Conservation (phyloP, 1,140 invertebrate species). For the Drosophila ogumai region DNA sequence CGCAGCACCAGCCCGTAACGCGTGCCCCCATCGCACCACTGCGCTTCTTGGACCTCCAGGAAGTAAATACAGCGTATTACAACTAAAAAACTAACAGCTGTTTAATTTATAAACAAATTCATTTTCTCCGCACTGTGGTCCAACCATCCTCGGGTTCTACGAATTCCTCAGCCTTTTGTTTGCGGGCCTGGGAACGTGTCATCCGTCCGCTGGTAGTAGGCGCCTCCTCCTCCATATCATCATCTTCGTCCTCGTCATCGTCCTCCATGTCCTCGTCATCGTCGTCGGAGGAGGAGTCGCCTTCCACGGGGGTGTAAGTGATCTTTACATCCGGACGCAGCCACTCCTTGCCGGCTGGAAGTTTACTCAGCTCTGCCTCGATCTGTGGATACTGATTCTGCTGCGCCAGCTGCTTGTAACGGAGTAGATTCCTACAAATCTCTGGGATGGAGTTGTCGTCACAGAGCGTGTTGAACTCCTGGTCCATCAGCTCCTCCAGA, state of each 20-base stretch:
- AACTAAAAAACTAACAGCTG: slow-evolving; percentile 57
- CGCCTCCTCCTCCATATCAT: slow-evolving; percentile 71
- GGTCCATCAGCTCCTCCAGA: slow-evolving; percentile 88
- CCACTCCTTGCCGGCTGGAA: slow-evolving; percentile 84
- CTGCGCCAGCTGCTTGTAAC: slow-evolving; percentile 84
- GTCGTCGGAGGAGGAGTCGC: slow-evolving; percentile 85
- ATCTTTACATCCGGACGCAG: slow-evolving; percentile 81
- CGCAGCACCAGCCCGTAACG: slow-evolving; percentile 44
- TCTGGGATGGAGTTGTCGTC: slow-evolving; percentile 88
- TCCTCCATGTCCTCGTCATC: slow-evolving; percentile 85
- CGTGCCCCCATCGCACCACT: slow-evolving; percentile 67
- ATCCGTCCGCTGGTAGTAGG: slow-evolving; percentile 44
- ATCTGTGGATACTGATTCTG: slow-evolving; percentile 83
- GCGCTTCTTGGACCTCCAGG: slow-evolving; percentile 72
- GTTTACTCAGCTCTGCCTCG: slow-evolving; percentile 78
- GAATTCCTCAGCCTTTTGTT: slow-evolving; percentile 80
- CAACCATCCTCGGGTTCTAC: slow-evolving; percentile 87
- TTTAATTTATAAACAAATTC: slow-evolving; percentile 33
- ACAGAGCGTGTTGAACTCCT: slow-evolving; percentile 88
- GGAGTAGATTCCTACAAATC: slow-evolving; percentile 85
- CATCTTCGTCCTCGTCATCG: slow-evolving; percentile 53
- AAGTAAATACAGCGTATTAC: slow-evolving; percentile 72
- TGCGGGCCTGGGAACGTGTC: slow-evolving; percentile 75
- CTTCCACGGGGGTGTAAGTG: slow-evolving; percentile 64
- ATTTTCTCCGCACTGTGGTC: slow-evolving; percentile 87